Conservation (phyloP, 2,888 invertebrate species). For the Trypoxylon attenuatum region DNA sequence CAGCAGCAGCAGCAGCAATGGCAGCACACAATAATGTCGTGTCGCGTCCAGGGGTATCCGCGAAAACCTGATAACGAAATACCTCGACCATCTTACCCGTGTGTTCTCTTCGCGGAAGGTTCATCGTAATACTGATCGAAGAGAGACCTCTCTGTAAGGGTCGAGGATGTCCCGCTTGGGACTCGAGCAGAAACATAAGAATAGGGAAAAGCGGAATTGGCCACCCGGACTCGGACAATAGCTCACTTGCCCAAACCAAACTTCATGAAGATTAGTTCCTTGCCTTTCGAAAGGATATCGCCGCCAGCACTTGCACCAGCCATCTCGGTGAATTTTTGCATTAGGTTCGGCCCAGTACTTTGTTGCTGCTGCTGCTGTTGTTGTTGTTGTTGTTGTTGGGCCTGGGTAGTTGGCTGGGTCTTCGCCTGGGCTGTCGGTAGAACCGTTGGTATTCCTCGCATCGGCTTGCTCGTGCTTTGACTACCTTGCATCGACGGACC, state of each 20-base stretch:
- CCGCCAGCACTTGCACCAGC: slow-evolving; percentile 87
- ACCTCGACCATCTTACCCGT: slow-evolving; percentile 18
- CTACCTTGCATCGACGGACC: slow-evolving; percentile 60
- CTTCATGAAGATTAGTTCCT: slow-evolving; percentile 95
- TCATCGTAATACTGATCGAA: slow-evolving; percentile 36
- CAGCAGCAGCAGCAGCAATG: slow-evolving; percentile 52
- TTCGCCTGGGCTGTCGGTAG: slow-evolving; percentile 73
- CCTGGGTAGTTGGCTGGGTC: slow-evolving; percentile 36
- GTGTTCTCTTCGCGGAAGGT: slow-evolving; percentile 22
- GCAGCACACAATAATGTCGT: slow-evolving; percentile 34
- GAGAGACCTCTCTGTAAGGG: neutral
- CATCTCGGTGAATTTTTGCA: slow-evolving; percentile 93
- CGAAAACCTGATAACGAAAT: slow-evolving; percentile 30
- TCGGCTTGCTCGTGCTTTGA: slow-evolving; percentile 64
- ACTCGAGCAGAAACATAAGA: neutral
- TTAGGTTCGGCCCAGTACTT: slow-evolving; percentile 83
- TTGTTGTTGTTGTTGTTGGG: slow-evolving; percentile 72
- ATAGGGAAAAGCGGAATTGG: slow-evolving; percentile 15
- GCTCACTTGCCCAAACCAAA: slow-evolving; percentile 85
- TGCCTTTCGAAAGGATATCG: slow-evolving; percentile 93
- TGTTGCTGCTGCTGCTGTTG: slow-evolving; percentile 73
- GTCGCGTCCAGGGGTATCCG: slow-evolving; percentile 14
- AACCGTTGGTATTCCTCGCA: slow-evolving; percentile 77
- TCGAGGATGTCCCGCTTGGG: neutral
- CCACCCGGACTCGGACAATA: slow-evolving; percentile 26